These are phyloP conservation scores for Andrena cerasifolii DNA, from an alignment of 1,140 invertebrate genomes.

Conservation along the genomic window DNA sequence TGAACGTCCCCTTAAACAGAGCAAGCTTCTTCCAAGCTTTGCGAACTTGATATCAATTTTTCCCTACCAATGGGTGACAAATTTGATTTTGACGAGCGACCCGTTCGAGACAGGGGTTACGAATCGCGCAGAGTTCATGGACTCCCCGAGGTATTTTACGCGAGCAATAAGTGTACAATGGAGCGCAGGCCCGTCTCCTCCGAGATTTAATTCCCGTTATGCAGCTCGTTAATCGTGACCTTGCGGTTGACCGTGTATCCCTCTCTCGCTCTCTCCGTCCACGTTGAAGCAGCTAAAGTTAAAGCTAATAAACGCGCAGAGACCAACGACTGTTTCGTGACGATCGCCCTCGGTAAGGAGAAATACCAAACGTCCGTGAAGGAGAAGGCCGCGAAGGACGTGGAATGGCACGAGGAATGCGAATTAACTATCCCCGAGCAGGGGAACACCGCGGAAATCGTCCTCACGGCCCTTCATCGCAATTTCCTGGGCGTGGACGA, in stretches of 20 bases:
- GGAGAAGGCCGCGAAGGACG: constrained; percentile 90
- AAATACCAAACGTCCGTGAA: constrained; percentile 98
- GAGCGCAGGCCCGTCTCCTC: background rate
- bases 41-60: too few species aligned
- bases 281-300: constrained; percentile 27
- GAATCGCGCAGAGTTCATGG: background rate
- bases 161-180: constrained; percentile 12
- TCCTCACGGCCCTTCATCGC: constrained; percentile 92
- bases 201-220: constrained; percentile 49
- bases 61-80: too few species aligned
- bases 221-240: constrained; percentile 46
- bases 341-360: constrained; percentile 96
- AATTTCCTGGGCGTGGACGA: constrained; percentile 96
- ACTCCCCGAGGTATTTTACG: background rate
- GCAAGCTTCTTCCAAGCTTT: too few species aligned
- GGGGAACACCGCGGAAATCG: constrained; percentile 93
- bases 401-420: constrained; percentile 98
- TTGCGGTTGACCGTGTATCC: constrained; percentile 1
- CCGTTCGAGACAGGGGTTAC: too few species aligned
- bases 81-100: too few species aligned
- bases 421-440: constrained; percentile 95
- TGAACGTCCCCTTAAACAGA: too few species aligned
- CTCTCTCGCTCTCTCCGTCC: constrained; percentile 19
- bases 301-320: constrained; percentile 69
- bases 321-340: constrained; percentile 97